Evolutionary conservation across 2,797 vertebrate species (phyloP), one percentile per base, ranked within the genome.

Genomic region (Vespertilio murinus): DNA sequence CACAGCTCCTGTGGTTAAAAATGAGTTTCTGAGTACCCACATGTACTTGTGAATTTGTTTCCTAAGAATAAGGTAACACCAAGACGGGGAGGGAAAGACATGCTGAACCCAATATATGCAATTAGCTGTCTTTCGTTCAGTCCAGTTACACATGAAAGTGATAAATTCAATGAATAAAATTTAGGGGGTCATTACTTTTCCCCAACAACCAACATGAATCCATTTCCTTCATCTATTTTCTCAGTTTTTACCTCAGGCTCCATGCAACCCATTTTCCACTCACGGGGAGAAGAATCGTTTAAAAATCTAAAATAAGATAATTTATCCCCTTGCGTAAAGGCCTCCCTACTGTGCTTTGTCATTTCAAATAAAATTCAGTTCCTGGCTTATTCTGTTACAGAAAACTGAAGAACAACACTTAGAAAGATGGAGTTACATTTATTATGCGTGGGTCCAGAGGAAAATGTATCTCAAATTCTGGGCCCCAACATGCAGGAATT

Each of bases 281-380:
- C 17, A 11, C 23, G 78, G 33, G 22, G 45, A 88, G 30, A 93
- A 23, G 4, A 90, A 74, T 73, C n/a, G 67, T 59, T 90, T 81
- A 42, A 83, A 83, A 84, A 87, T 45, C 77, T 59, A 35, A 40
- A 40, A 40, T 59, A 9, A 59, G n/a, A 69, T 73, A 9, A 64
- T 82, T 69, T 49, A 65, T 83, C 33, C 40, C n/a, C 1, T 77
- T 74, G 42, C n/a, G 91, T 90, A 64, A 88, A 93, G 69, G 2
- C 18, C 23, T 88, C 22, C 42, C 11, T 69, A 78, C 45, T 85
- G 86, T 78, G 28, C 38, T 77, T 38, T 78, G 69, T 28, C 59
- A 83, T 90, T 56, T 87, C 79, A 84, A 80, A 59, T 56, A 74
- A 82, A 88, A 90, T 77, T 17, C 17, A 83, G 23, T 77, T 71